phyloP scores from a whole-genome alignment of 2,113 vertebrate species.

The Anolis sagrei region DNA sequence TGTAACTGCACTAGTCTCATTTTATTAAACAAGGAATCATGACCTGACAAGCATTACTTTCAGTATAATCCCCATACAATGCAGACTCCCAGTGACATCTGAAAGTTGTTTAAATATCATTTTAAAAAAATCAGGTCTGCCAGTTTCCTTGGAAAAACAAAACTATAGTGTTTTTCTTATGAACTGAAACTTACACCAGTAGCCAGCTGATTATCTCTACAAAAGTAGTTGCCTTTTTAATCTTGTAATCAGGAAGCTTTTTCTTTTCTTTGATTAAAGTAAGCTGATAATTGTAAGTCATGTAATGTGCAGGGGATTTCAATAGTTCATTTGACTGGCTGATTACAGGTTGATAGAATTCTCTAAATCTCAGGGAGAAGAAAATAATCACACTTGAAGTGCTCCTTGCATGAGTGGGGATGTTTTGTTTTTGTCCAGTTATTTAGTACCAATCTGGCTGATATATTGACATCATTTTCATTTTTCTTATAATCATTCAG shows the following conservation, averaged over 20 bases:
- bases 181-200: neutral
- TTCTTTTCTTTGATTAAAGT: conserved; percentile 58
- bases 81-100: too few species aligned
- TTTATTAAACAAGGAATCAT: too few species aligned
- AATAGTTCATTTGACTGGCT: conserved; percentile 51
- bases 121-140: too few species aligned
- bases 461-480: conserved; percentile 34
- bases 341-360: conserved; percentile 50
- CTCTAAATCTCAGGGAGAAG: conserved; percentile 34
- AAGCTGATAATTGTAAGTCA: conserved; percentile 52
- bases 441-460: conserved; percentile 18
- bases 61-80: too few species aligned
- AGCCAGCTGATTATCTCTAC: neutral
- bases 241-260: neutral
- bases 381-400: conserved; percentile 45
- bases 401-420: conserved; percentile 33
- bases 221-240: neutral
- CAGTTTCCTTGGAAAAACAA: neutral
- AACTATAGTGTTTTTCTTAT: neutral
- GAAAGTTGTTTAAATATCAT: too few species aligned
- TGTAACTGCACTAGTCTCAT: too few species aligned
- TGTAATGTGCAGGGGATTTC: conserved; percentile 10
- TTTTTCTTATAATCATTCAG: neutral
- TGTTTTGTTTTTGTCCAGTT: conserved; percentile 48
- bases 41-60: too few species aligned